Percentiles rank a stretch among this genome's conserved stretches.
Evolutionary conservation across 2,113 vertebrate genomes (phyloP).

Genomic region (Podarcis raffonei): DNA sequence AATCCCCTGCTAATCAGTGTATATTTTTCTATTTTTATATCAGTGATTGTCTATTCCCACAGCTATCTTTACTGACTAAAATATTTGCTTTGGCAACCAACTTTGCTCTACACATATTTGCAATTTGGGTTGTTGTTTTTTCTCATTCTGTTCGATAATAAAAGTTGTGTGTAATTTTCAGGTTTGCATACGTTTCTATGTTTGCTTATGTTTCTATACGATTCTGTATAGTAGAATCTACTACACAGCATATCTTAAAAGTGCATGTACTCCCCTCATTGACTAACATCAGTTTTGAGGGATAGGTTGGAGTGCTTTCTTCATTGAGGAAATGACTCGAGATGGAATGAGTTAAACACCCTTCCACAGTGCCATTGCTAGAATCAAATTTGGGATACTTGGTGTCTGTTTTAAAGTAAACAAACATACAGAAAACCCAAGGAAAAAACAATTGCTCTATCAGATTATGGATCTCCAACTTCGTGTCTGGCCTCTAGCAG

Average conservation of each 20-base stretch:
- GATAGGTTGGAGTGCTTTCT: not conserved
- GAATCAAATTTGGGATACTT: not conserved
- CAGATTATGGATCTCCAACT: not conserved
- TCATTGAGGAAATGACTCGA: not conserved
- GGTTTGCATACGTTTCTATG: not conserved
- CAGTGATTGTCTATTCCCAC: not conserved
- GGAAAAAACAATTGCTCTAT: not conserved
- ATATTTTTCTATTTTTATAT: not conserved
- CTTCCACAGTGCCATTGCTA: not conserved
- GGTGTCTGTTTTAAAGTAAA: not conserved
- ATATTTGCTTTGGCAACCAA: not conserved
- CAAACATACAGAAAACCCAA: not conserved
- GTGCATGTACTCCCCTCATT: not conserved
- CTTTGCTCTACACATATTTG: not conserved
- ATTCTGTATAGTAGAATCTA: not conserved
- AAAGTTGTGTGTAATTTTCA: not conserved
- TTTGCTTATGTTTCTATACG: too few species aligned
- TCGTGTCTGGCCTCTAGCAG: not conserved
- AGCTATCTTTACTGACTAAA: not conserved
- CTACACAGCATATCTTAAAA: not conserved
- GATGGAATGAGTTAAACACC: not conserved
- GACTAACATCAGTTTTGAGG: not conserved
- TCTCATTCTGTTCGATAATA: not conserved
- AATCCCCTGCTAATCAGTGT: not conserved
- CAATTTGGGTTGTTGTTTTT: not conserved